Conservation (phyloP, 2,113 vertebrate genomes). For the Desmodus rotundus region DNA sequence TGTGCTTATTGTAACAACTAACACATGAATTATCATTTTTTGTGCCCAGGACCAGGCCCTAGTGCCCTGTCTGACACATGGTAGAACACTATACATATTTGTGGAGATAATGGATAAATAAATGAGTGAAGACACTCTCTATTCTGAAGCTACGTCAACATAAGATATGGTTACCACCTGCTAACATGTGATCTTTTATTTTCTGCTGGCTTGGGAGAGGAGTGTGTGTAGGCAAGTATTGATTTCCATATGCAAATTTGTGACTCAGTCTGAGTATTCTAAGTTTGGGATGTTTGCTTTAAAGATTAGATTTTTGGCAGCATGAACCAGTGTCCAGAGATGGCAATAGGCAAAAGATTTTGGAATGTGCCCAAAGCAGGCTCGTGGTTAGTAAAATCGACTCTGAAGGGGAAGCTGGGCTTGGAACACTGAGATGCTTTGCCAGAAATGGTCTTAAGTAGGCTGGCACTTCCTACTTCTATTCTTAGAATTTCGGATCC, state of each 20-base stretch:
- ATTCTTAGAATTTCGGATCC: background rate
- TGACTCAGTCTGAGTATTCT: background rate
- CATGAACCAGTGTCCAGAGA: background rate
- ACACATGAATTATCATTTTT: background rate
- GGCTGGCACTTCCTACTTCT: background rate
- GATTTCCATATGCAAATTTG: slow-evolving; percentile 41
- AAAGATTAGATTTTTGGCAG: slow-evolving; percentile 22
- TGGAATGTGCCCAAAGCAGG: background rate
- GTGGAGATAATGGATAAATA: background rate
- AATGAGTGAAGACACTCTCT: background rate
- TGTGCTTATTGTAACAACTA: background rate
- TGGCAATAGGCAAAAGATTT: background rate
- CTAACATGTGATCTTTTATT: background rate
- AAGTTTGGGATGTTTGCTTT: slow-evolving; percentile 13
- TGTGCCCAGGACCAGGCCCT: background rate
- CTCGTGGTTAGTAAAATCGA: background rate
- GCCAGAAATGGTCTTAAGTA: background rate
- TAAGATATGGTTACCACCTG: background rate
- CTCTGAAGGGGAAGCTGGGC: background rate
- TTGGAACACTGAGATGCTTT: background rate
- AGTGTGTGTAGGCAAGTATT: background rate
- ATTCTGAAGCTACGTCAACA: background rate
- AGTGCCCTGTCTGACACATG: background rate
- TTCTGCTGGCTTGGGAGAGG: background rate
- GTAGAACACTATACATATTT: background rate